Base-by-base conservation (phyloP, 2,888 invertebrate genomes). In the Andrena trimmerana region DNA sequence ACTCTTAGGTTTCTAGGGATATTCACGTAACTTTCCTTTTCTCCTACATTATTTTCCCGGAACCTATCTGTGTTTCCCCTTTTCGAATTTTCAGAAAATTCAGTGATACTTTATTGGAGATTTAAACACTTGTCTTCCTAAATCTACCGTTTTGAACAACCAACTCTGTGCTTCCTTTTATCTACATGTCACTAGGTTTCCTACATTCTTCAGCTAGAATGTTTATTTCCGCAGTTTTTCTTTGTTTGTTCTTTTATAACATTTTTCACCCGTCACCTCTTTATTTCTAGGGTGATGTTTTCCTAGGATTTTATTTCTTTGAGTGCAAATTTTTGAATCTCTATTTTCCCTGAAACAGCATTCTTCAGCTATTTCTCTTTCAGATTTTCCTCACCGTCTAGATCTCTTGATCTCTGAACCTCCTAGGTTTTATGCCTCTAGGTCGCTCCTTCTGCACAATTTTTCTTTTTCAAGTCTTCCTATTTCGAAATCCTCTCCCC, bases 401-500 rank as follows among this genome's bases (percentile, higher is more conserved):
- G 16, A 16, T 1, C 13, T 20, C n/a, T n/a, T n/a, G 20, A 54
- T 31, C 33, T 24, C 24, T 60, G 50, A 60, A 66, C 70, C 20
- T 36, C 4, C 6, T 42, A 42, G 29, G 52, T 50, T 24, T 27
- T 67, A 42, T 29, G 20, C 60, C 27, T 42, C 33, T 20, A 20
- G 10, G 6, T 60, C 20, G 24, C 2, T 0, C 3, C 7, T 27
- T 24, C 8, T 54, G 54, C 52, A 52, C 29, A 27, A 66, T 52
- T 73, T 60, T 48, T 50, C 48, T 29, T 48, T 6, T 50, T 3
- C 8, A 62, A 63, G 24, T 70, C 50, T 48, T 2, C 50, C 59
- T 20, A 29, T 52, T 76, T 42, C 54, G 36, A 75, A 71, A 76
- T 50, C 62, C 54, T 54, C 24, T 27, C 36, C 48, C 20, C 42